Base-by-base conservation (phyloP, 1,140 invertebrate genomes). In the Panagrolaimus sp. region DNA sequence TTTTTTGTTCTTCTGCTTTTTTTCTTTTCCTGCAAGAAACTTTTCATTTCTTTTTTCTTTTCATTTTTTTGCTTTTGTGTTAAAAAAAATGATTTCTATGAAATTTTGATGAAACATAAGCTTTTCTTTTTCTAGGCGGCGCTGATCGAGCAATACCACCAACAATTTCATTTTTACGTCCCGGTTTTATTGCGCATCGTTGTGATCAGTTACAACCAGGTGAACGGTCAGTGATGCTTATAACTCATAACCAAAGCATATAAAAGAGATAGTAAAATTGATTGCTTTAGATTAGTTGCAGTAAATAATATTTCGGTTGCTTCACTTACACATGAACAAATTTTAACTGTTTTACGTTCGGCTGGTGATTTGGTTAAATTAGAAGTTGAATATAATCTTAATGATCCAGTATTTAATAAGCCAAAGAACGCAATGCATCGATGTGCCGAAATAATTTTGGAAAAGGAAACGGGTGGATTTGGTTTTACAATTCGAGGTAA, bases 301-400 rank as follows among this genome's bases (percentile, higher is more conserved):
- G 89, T 92, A 62, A 91, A 92, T 84, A 90, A 90, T 12, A 90
- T 91, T 70, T 88, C 88, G 48, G 91, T 90, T 1, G 86, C 87
- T 1, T 86, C 87, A n/a, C 86, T 92, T 74, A 88, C 88, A 71
- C 91, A 91, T 81, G 89, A 90, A 68, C 90, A 92, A 81, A 89
- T 92, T 1, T 87, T 90, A 62, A 88, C 88, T 70, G 83, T 92
- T 46, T 84, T 92, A 45, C 89, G 90, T 77, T 90, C 89, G 84
- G 88, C 90, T 8, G 88, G 89, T 62, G 88, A 88, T 65, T 87
- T 88, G 52, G 89, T 91, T 10, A 86, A 89, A 1, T 85, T 92
- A 43, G 90, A 91, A 85, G 88, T 92, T 65, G 90, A 91, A 79
- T 92, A 91, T 81, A 89, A 90, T 71, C 86, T 91, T 76, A 91